These are phyloP conservation scores for Belgica antarctica DNA, from an alignment of 2,888 invertebrate genomes.

Conservation along the genomic window DNA sequence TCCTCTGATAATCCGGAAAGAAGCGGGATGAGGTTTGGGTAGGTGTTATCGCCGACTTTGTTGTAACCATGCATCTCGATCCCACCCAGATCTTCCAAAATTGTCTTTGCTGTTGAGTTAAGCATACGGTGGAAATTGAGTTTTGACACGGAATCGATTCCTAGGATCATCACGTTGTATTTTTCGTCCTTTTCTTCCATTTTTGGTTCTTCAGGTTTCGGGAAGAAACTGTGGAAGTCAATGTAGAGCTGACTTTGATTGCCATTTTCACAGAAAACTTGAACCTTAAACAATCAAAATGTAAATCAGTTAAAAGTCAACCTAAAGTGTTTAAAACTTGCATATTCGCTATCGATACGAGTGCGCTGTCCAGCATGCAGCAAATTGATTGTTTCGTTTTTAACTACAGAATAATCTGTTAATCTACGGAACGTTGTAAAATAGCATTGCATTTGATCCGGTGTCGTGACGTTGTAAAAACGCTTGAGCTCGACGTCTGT, in stretches of 20 bases:
- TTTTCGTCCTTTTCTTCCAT: constrained; percentile 47
- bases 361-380: constrained; percentile 47
- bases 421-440: constrained; percentile 50
- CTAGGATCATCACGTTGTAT: constrained; percentile 74
- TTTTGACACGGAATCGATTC: constrained; percentile 82
- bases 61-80: constrained; percentile 84
- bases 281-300: too few species aligned
- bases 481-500: constrained; percentile 48
- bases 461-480: constrained; percentile 49
- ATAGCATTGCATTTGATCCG: constrained; percentile 49
- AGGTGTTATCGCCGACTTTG: constrained; percentile 93
- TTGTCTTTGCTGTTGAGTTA: constrained; percentile 65
- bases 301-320: too few species aligned
- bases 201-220: constrained; percentile 50
- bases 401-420: constrained; percentile 48
- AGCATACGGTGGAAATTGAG: constrained; percentile 81
- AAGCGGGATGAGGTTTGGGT: constrained; percentile 82
- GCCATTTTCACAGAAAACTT: constrained; percentile 61
- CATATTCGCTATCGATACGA: constrained; percentile 63
- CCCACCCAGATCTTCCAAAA: constrained; percentile 60
- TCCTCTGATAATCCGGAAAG: constrained; percentile 68
- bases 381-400: constrained; percentile 47
- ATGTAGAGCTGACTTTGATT: constrained; percentile 59
- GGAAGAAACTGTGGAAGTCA: constrained; percentile 68
- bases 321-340: too few species aligned